A percentile compares a stretch with the other conserved stretches of the same genome.
Conservation (phyloP, 53 echinoderm and acorn worm species). For the Paracentrotus lividus region DNA sequence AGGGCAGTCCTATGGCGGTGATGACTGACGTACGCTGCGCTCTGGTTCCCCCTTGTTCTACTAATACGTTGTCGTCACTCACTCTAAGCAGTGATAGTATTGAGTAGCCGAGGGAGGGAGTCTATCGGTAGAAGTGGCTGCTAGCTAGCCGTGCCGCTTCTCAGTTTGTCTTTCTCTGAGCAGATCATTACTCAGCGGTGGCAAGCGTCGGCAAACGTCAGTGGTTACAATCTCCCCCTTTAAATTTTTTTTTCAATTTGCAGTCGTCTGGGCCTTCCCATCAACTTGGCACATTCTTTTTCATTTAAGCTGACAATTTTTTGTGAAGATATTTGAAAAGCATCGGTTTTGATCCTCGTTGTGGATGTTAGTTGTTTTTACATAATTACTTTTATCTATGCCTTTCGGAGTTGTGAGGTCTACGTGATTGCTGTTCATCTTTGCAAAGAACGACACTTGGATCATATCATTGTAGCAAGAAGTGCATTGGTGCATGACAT, state of each 20-base stretch:
- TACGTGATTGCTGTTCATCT: not conserved
- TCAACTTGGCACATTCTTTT: not conserved
- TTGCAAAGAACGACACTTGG: slow-evolving; percentile 10
- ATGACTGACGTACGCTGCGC: slow-evolving; percentile 60
- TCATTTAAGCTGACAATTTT: not conserved
- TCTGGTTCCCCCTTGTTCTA: slow-evolving; percentile 37
- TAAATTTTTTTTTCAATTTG: slow-evolving; percentile 8
- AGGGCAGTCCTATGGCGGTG: slow-evolving; percentile 64
- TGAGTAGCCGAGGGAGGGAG: slow-evolving; percentile 55
- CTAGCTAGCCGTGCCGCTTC: not conserved
- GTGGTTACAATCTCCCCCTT: not conserved
- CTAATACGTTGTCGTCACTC: slow-evolving; percentile 69
- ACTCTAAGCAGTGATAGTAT: slow-evolving; percentile 64
- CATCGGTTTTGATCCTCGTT: not conserved
- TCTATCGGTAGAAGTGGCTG: slow-evolving; percentile 5
- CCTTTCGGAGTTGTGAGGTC: not conserved
- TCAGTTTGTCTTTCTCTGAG: slow-evolving; percentile 24
- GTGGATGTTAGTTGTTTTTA: not conserved
- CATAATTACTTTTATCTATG: not conserved
- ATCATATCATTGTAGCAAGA: slow-evolving; percentile 11
- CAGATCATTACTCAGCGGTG: slow-evolving; percentile 14
- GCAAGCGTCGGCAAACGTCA: not conserved
- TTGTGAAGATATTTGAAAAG: not conserved
- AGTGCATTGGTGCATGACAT: not conserved
- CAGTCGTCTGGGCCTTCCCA: slow-evolving; percentile 15